phyloP scores from a whole-genome alignment of 2,113 vertebrate species.

The Oostethus manadensis region DNA sequence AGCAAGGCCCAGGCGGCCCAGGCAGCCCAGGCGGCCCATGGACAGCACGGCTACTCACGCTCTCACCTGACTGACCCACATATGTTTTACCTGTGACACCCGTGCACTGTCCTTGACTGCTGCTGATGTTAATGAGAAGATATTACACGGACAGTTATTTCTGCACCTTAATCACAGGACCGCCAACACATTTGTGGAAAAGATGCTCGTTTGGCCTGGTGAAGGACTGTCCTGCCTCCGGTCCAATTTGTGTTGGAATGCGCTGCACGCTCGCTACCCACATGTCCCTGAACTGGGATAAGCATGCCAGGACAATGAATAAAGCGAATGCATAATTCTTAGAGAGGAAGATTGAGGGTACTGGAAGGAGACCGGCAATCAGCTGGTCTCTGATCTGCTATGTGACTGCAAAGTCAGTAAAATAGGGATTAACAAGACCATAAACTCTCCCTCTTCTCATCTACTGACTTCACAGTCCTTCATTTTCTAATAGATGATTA shows the following conservation, averaged over 20 bases:
- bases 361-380: slow-evolving; percentile 23
- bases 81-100: slow-evolving; percentile 34
- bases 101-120: slow-evolving; percentile 61
- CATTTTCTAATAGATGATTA: slow-evolving; percentile 1
- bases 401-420: slow-evolving; percentile 60
- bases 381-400: slow-evolving; percentile 55
- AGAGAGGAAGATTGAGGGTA: slow-evolving; percentile 36
- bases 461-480: slow-evolving; percentile 23
- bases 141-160: slow-evolving; percentile 47
- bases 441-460: slow-evolving; percentile 23
- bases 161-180: slow-evolving; percentile 44
- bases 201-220: slow-evolving; percentile 33
- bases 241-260: slow-evolving; percentile 39
- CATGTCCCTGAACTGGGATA: slow-evolving; percentile 45
- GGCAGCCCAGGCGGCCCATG: slow-evolving; percentile 38
- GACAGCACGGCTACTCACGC: no score
- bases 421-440: slow-evolving; percentile 58
- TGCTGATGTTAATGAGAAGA: slow-evolving; percentile 56
- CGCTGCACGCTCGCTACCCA: slow-evolving; percentile 25
- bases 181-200: slow-evolving; percentile 20
- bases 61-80: slow-evolving; percentile 41
- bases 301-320: slow-evolving; percentile 43
- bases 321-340: slow-evolving; percentile 48
- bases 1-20: slow-evolving; percentile 43
- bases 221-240: slow-evolving; percentile 35